Evolutionary conservation across 2,888 invertebrate species (phyloP).

Genomic region (Hecatera dysodea): DNA sequence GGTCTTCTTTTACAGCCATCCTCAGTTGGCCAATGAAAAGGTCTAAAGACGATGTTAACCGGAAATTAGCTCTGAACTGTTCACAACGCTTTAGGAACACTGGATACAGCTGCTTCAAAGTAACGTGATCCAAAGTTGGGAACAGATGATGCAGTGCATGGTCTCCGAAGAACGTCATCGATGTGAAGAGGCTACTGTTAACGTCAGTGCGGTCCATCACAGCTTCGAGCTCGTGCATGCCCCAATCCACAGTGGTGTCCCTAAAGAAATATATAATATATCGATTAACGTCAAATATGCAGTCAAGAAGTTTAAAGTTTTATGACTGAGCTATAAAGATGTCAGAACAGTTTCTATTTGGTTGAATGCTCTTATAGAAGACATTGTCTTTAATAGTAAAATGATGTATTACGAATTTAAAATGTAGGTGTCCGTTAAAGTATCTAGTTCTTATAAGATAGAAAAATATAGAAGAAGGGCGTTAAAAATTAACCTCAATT

Average conservation of each 20-base stretch:
- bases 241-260: slow-evolving; percentile 92
- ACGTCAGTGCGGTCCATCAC: slow-evolving; percentile 93
- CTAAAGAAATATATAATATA: slow-evolving; percentile 76
- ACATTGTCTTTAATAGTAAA: not conserved
- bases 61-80: slow-evolving; percentile 91
- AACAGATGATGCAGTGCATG: slow-evolving; percentile 95
- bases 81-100: slow-evolving; percentile 91
- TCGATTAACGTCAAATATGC: not conserved
- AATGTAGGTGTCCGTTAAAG: not conserved
- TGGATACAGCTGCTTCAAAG: slow-evolving; percentile 92
- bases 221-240: slow-evolving; percentile 94
- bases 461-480: not conserved
- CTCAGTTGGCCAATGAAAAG: slow-evolving; percentile 82
- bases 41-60: slow-evolving; percentile 78
- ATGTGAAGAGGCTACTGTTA: slow-evolving; percentile 92
- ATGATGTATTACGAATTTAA: not conserved
- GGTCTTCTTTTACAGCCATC: slow-evolving; percentile 76
- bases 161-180: slow-evolving; percentile 94
- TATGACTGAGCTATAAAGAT: slow-evolving; percentile 9
- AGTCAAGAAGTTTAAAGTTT: slow-evolving; percentile 28
- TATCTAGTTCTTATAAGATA: not conserved
- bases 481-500: not conserved
- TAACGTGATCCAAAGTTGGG: slow-evolving; percentile 94
- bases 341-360: slow-evolving; percentile 1
- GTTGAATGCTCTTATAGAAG: not conserved